A percentile compares a stretch with the other conserved stretches of the same genome.
phyloP scores from a whole-genome alignment of 2,888 invertebrate species.

The Apotomis turbidana region DNA sequence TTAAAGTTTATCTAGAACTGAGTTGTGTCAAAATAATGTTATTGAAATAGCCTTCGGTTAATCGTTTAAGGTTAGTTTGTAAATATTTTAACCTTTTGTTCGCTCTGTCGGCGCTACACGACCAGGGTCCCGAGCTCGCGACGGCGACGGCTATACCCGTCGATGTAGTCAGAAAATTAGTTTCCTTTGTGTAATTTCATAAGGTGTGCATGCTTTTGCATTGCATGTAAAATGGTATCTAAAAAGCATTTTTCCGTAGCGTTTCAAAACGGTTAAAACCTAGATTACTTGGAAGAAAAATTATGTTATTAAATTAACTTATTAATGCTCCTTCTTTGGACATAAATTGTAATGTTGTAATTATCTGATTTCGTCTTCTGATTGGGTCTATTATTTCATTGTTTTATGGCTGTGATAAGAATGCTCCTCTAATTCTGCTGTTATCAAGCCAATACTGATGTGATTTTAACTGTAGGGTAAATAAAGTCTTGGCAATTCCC shows the following conservation, averaged over 20 bases:
- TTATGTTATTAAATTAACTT: not conserved
- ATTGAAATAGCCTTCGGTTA: not conserved
- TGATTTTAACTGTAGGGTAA: not conserved
- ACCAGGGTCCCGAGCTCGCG: not conserved
- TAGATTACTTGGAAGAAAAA: not conserved
- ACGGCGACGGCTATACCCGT: not conserved
- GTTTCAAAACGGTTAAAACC: not conserved
- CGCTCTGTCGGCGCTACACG: not conserved
- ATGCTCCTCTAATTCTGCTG: slow-evolving; percentile 13
- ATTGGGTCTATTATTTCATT: slow-evolving; percentile 29
- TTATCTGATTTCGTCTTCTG: too few relatives aligned
- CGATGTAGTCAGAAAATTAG: not conserved
- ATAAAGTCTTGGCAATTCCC: not conserved
- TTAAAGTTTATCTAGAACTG: not conserved
- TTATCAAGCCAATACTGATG: slow-evolving; percentile 7
- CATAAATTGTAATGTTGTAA: not conserved
- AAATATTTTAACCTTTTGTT: not conserved
- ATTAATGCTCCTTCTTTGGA: not conserved
- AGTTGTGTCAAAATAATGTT: not conserved
- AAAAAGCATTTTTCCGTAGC: not conserved
- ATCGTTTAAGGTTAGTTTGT: not conserved
- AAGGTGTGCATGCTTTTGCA: too few relatives aligned
- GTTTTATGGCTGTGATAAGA: slow-evolving; percentile 62
- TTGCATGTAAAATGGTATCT: too few relatives aligned
- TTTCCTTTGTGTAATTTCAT: too few relatives aligned